A percentile compares a stretch with the other conserved stretches of the same genome.
phyloP scores from a whole-genome alignment of 1,140 invertebrate genomes.

The Ridgeia piscesae region DNA sequence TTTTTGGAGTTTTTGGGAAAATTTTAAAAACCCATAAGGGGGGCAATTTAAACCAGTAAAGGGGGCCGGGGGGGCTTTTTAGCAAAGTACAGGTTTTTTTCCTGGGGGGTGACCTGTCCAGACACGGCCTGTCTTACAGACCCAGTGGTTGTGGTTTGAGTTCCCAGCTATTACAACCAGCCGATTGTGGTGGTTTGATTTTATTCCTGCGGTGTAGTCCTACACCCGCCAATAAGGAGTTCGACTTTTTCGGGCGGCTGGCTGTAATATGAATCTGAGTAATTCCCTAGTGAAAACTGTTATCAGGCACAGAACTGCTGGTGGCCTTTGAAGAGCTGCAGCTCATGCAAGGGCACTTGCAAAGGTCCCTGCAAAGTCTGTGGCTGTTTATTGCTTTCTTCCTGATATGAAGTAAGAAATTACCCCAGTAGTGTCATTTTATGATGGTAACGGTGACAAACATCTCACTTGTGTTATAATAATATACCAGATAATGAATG shows the following conservation, averaged over 20 bases:
- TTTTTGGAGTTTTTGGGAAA: too few relatives aligned
- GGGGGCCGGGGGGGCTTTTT: background rate
- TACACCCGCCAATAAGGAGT: background rate
- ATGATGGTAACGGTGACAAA: background rate
- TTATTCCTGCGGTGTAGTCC: background rate
- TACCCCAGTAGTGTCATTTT: too few relatives aligned
- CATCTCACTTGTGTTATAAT: background rate
- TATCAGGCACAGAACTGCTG: background rate
- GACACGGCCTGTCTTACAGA: background rate
- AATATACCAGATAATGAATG: background rate
- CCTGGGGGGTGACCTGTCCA: background rate
- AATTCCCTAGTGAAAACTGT: background rate
- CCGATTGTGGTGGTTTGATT: background rate
- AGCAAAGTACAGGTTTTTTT: background rate
- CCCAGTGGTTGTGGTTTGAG: background rate
- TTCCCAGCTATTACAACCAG: background rate
- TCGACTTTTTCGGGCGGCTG: background rate
- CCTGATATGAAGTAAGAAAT: background rate
- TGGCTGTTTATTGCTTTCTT: background rate
- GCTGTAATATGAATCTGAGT: background rate
- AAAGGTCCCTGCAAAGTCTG: too few relatives aligned
- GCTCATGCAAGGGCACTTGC: background rate
- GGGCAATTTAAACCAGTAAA: background rate
- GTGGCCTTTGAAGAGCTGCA: background rate
- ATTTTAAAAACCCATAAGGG: too few relatives aligned